A percentile compares a stretch with the other conserved stretches of the same genome.
These are phyloP conservation scores for Isichthys henryi DNA, from an alignment of 2,113 vertebrate genomes.

Conservation along the genomic window DNA sequence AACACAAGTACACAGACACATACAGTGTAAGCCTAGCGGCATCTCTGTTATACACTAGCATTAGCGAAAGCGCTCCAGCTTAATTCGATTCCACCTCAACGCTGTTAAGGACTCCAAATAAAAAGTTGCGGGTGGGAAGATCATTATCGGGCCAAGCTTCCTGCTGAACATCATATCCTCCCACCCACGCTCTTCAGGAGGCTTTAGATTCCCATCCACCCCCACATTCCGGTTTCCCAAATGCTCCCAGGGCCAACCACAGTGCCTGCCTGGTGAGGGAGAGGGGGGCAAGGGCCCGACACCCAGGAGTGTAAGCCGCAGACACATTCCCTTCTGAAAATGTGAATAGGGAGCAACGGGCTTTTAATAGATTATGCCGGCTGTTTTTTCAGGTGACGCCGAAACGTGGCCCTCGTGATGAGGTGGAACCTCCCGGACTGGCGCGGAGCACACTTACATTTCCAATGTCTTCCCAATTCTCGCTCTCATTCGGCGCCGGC, in stretches of 20 bases:
- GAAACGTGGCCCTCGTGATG: not conserved
- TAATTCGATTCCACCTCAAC: not conserved
- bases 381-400: not conserved
- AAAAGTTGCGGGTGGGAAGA: not conserved
- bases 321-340: not conserved
- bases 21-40: not conserved
- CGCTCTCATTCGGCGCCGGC: not conserved
- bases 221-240: not conserved
- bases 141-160: not conserved
- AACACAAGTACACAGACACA: not conserved
- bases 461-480: not conserved
- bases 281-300: not conserved
- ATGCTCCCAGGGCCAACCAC: not conserved
- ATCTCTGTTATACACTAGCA: not conserved
- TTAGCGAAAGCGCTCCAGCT: not conserved
- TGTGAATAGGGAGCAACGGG: not conserved
- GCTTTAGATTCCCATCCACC: not conserved
- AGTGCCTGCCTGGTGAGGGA: not conserved
- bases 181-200: not conserved
- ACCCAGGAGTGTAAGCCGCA: not conserved
- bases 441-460: not conserved
- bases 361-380: not conserved
- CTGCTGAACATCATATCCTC: not conserved
- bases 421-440: not conserved
- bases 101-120: not conserved